phyloP scores from a whole-genome alignment of 2,797 vertebrate species.

The Xiphophorus birchmanni region DNA sequence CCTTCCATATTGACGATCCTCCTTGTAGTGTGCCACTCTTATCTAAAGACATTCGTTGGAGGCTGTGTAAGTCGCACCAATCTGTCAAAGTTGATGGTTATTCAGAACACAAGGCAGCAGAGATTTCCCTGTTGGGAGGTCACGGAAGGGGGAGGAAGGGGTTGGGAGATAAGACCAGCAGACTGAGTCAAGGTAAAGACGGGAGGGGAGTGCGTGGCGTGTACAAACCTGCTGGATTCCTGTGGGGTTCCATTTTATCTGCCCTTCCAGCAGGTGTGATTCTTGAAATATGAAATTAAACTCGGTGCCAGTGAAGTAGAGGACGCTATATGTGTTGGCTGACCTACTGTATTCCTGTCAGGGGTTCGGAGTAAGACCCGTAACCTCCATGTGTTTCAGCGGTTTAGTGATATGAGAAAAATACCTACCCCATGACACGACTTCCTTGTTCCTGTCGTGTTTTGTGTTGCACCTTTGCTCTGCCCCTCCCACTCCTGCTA shows the following conservation, averaged over 20 bases:
- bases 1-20: slow-evolving; percentile 75
- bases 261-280: slow-evolving; percentile 30
- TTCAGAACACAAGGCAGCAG: slow-evolving; percentile 55
- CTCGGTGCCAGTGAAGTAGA: neutral
- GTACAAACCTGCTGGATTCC: slow-evolving; percentile 37
- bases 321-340: neutral
- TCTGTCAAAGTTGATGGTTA: slow-evolving; percentile 71
- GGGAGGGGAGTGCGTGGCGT: neutral
- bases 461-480: neutral
- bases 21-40: slow-evolving; percentile 54
- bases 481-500: neutral
- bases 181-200: slow-evolving; percentile 46
- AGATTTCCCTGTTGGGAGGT: slow-evolving; percentile 58
- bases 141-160: neutral
- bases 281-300: slow-evolving; percentile 16
- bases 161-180: slow-evolving; percentile 39
- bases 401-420: slow-evolving; percentile 1
- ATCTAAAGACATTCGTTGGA: slow-evolving; percentile 74
- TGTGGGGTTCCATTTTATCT: slow-evolving; percentile 9
- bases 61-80: slow-evolving; percentile 65
- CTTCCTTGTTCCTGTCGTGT: neutral
- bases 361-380: neutral
- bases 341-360: neutral
- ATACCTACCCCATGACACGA: neutral
- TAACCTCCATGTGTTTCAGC: slow-evolving; percentile 12